phyloP scores from a whole-genome alignment of 2,113 vertebrate species.

The Bos taurus region ARS-UCD2.0 NC_037356.1:49338001-49338500 shows the following conservation, averaged over 20 bases:
- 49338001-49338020: neutral
- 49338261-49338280: neutral
- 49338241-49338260: neutral
- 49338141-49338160: neutral
- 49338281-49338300: neutral
- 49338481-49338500: neutral
- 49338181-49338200: neutral
- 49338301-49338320: neutral
- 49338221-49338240: fast-evolving
- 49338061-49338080: too few species aligned
- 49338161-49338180: neutral
- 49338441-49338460: neutral
- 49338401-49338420: neutral
- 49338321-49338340: neutral
- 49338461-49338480: neutral
- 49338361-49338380: neutral
- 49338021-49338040: too few species aligned
- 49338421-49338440: neutral
- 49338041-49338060: too few species aligned
- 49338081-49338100: neutral
- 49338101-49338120: neutral
- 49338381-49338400: neutral
- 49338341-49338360: neutral
- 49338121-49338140: neutral
- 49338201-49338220: neutral